Evolutionary conservation across 2,797 vertebrate species (phyloP), one percentile per base, ranked within the genome.

Genomic region (Lacerta agilis): DNA sequence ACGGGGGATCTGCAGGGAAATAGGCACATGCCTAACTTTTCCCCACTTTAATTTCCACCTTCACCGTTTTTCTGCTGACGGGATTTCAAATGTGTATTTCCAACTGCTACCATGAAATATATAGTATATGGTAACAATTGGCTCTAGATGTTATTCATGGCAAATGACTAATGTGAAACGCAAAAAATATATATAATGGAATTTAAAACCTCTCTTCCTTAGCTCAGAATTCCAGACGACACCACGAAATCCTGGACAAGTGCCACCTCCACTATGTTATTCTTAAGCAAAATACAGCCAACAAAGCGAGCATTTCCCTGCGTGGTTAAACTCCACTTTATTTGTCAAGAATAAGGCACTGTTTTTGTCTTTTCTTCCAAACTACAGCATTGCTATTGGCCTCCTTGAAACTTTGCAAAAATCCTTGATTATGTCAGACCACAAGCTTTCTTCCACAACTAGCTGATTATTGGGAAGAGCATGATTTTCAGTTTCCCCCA

Each of bases 331-430:
- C 33, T 38, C 64, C 76, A 61, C 64, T 71, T 71, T 90, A 87
- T 78, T 61, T 45, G 25, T 10, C 71, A 71, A 90, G 61, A 90
- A 90, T 45, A 86, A 1, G 7, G 27, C 43, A 76, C 76, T 84
- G 76, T 84, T 87, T 87, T 86, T 58, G 17, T 75, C 33, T 43
- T 81, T 66, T 27, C 64, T 69, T 69, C 43, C n/a, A 67, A 67
- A 87, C 36, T 76, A 64, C 11, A 84, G 20, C 27, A 66, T 10
- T 84, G 41, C 69, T 84, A 33, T 76, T 79, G 58, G 71, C 33
- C 84, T 80, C 58, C 83, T 75, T 83, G 58, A 80, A 87, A 84
- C 78, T 73, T 82, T 87, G 33, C 58, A 87, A 87, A 55, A 81
- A 87, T 80, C 58, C 29, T 69, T 75, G 15, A 84, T 84, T 87